Evolutionary conservation across 1,140 invertebrate genomes (phyloP).

Genomic region (Penaeus japonicus): DNA sequence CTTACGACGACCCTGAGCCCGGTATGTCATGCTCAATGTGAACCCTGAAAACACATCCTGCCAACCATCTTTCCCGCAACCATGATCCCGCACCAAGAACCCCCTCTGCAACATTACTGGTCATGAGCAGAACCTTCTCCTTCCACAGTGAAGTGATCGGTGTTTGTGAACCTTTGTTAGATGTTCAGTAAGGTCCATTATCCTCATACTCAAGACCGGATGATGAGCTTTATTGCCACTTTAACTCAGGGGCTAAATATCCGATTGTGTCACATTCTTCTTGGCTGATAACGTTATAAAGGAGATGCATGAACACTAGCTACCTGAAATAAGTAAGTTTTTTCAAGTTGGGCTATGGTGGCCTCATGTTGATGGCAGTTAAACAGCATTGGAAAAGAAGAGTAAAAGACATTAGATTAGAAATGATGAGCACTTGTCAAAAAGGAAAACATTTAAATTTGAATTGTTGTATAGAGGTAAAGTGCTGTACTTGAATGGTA

Average conservation of each 20-base stretch:
- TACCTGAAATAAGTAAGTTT: conserved; percentile 15
- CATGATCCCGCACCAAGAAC: conserved; percentile 1
- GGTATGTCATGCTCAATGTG: conserved; percentile 23
- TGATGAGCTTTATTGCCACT: conserved; percentile 17
- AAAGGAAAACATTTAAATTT: too few species aligned
- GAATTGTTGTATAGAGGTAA: too few species aligned
- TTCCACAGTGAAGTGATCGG: conserved; percentile 37
- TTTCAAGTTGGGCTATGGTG: background rate
- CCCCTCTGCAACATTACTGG: conserved; percentile 21
- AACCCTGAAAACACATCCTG: conserved; percentile 7
- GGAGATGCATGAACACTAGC: conserved; percentile 27
- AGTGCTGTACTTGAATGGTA: too few species aligned
- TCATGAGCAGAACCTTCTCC: conserved; percentile 32
- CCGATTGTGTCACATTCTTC: conserved; percentile 28
- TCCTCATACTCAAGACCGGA: background rate
- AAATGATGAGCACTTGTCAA: too few species aligned
- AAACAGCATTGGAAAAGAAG: too few species aligned
- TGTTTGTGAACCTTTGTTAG: conserved; percentile 38
- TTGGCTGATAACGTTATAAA: conserved; percentile 23
- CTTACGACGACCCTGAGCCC: conserved; percentile 57
- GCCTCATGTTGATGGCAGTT: background rate
- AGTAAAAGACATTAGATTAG: too few species aligned
- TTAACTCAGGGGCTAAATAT: conserved; percentile 33
- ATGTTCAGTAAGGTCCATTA: conserved; percentile 19
- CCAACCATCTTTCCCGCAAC: conserved; percentile 25